Conservation (phyloP, 2,888 invertebrate genomes). For the Mellilla xanthometata region DNA sequence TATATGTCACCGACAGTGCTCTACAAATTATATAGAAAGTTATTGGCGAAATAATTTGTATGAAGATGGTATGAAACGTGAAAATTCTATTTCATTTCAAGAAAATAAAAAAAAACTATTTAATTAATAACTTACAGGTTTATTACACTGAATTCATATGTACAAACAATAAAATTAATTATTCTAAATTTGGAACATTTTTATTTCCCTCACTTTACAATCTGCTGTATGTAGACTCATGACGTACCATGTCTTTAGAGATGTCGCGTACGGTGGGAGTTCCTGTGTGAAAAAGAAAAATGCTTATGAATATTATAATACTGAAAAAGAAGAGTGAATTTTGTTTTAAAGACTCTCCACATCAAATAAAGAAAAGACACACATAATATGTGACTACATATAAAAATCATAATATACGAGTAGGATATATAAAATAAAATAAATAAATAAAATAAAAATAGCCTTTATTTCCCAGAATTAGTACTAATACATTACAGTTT, state of each 20-base stretch:
- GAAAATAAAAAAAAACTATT: not conserved
- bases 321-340: too few relatives aligned
- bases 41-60: conserved; percentile 58
- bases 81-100: too few relatives aligned
- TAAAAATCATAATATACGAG: too few relatives aligned
- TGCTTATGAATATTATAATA: too few relatives aligned
- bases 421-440: too few relatives aligned
- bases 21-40: conserved; percentile 64
- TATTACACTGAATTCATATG: not conserved
- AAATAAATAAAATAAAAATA: too few relatives aligned
- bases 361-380: too few relatives aligned
- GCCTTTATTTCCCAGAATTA: too few relatives aligned
- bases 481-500: too few relatives aligned
- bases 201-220: conserved; percentile 47
- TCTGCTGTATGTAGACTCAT: conserved; percentile 83
- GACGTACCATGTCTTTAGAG: conserved; percentile 85
- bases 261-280: conserved; percentile 85
- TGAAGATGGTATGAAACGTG: too few relatives aligned
- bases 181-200: not conserved
- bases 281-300: conserved; percentile 77
- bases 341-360: too few relatives aligned
- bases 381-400: too few relatives aligned
- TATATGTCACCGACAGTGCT: conserved; percentile 67
- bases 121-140: not conserved
- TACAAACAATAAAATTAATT: not conserved